These are phyloP conservation scores for Chrysogorgia sp. DNA, from an alignment of 92 coral and sea anemone genomes.

Conservation along the genomic window DNA sequence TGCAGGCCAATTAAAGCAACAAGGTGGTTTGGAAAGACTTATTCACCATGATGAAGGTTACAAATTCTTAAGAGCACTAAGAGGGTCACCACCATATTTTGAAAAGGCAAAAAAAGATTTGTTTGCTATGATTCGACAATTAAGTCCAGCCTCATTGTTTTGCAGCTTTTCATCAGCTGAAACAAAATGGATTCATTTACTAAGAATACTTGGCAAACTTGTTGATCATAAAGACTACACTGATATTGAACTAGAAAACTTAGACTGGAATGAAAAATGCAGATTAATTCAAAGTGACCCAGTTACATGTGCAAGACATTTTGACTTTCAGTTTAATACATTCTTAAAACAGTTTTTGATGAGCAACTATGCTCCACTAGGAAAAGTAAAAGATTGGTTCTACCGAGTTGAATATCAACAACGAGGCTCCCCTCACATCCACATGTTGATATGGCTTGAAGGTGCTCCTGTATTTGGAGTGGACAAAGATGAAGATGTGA, in stretches of 20 bases:
- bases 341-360: conserved; percentile 33
- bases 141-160: conserved; percentile 59
- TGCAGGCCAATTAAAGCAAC: conserved; percentile 53
- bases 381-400: conserved; percentile 51
- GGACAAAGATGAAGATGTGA: conserved; percentile 39
- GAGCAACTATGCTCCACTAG: conserved; percentile 40
- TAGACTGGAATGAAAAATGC: conserved; percentile 1
- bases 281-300: conserved; percentile 57
- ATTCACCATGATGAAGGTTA: conserved; percentile 62
- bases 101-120: conserved; percentile 51
- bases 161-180: conserved; percentile 18
- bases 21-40: conserved; percentile 47
- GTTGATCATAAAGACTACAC: conserved; percentile 10
- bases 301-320: conserved; percentile 64
- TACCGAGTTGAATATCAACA: conserved; percentile 54
- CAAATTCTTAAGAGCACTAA: conserved; percentile 53
- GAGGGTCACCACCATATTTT: conserved; percentile 63
- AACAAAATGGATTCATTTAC: conserved; percentile 24
- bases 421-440: conserved; percentile 55
- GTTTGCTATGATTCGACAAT: conserved; percentile 60
- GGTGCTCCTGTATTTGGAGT: conserved; percentile 47
- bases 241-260: conserved; percentile 15
- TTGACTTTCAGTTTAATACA: conserved; percentile 53
- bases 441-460: conserved; percentile 56
- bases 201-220: conserved; percentile 26